Evolutionary conservation across 1,140 invertebrate species (phyloP).

Genomic region (Limonius californicus): DNA sequence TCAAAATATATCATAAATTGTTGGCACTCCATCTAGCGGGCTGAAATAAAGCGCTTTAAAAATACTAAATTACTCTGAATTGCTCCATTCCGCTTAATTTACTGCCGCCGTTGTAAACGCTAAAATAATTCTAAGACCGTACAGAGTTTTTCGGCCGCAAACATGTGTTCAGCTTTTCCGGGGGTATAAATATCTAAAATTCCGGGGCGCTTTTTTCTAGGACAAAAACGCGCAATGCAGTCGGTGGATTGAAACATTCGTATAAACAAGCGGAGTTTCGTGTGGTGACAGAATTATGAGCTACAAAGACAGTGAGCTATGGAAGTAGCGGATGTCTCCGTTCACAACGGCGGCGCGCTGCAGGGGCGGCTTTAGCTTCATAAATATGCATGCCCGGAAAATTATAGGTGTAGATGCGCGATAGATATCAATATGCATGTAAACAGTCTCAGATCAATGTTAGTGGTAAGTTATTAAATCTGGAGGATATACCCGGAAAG

Average conservation of each 20-base stretch:
- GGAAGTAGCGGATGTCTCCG: slow-evolving; percentile 34
- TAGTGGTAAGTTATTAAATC: not conserved
- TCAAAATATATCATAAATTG: slow-evolving; percentile 22
- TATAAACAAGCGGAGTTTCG: slow-evolving; percentile 37
- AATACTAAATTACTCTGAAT: slow-evolving; percentile 12
- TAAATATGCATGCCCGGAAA: slow-evolving; percentile 42
- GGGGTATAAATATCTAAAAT: slow-evolving; percentile 25
- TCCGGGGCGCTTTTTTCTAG: slow-evolving; percentile 25
- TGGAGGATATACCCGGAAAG: too few relatives aligned
- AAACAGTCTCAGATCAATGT: not conserved
- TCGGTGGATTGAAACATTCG: slow-evolving; percentile 39
- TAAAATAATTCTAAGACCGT: not conserved
- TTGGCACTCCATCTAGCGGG: not conserved
- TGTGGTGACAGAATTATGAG: slow-evolving; percentile 45
- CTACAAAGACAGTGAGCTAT: slow-evolving; percentile 33
- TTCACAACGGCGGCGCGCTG: slow-evolving; percentile 24
- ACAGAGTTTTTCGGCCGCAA: too few relatives aligned
- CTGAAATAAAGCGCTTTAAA: not conserved
- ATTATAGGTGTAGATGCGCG: slow-evolving; percentile 45
- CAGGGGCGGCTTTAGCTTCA: slow-evolving; percentile 30
- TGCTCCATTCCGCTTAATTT: too few relatives aligned
- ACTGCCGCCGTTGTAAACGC: too few relatives aligned
- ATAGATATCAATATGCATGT: slow-evolving; percentile 46
- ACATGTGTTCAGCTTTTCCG: slow-evolving; percentile 21
- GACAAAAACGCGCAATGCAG: slow-evolving; percentile 26